A percentile compares a stretch with the other conserved stretches of the same genome.
Conservation (phyloP, 92 coral and sea anemone genomes). For the Parazoanthus atlanticus region DNA sequence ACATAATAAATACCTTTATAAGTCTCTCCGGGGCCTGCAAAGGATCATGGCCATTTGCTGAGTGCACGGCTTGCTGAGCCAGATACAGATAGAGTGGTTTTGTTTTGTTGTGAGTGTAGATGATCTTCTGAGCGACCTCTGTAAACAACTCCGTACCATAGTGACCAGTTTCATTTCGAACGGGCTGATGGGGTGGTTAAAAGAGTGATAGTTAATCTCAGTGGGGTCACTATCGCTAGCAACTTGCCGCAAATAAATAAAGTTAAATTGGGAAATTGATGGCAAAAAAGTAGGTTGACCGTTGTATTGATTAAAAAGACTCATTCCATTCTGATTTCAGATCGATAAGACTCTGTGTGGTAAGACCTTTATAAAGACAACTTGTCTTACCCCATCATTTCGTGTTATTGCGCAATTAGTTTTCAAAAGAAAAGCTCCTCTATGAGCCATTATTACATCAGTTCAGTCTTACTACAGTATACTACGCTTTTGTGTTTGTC, state of each 20-base stretch:
- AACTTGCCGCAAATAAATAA: not conserved
- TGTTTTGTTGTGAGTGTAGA: constrained; percentile 77
- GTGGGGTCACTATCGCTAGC: not conserved
- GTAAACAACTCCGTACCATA: constrained; percentile 94
- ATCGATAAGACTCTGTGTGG: too few species aligned
- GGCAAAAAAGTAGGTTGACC: not conserved
- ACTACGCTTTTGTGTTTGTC: too few species aligned
- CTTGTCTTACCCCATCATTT: too few species aligned
- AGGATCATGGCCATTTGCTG: constrained; percentile 81
- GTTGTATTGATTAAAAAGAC: too few species aligned
- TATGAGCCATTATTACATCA: too few species aligned
- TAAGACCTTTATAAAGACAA: not conserved
- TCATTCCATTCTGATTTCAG: not conserved
- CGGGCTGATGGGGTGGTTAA: constrained; percentile 51
- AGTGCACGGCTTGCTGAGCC: constrained; percentile 96
- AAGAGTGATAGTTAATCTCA: not conserved
- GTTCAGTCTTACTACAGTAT: too few species aligned
- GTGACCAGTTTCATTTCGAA: constrained; percentile 83
- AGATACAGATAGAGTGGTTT: constrained; percentile 88
- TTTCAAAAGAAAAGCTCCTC: too few species aligned
- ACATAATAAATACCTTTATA: constrained; percentile 57
- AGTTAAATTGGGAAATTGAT: not conserved
- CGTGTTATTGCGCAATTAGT: not conserved
- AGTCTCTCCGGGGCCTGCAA: constrained; percentile 89
- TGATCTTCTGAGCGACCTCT: constrained; percentile 79